Evolutionary conservation across 2,797 vertebrate species (phyloP).

Genomic region (Onychomys torridus): DNA sequence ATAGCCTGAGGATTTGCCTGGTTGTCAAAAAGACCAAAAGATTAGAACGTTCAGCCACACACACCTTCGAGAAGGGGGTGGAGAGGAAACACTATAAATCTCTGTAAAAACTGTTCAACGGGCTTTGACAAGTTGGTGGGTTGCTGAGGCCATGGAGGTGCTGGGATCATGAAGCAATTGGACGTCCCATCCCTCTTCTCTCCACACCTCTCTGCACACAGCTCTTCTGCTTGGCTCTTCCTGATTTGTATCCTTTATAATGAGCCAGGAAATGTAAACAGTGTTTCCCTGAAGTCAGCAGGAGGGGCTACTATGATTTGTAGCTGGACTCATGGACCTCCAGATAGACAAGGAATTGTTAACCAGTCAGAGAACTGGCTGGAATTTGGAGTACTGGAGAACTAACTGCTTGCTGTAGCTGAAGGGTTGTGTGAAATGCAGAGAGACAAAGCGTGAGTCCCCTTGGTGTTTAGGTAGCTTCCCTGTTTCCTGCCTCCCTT

Average conservation of each 20-base stretch:
- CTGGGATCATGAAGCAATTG: not conserved
- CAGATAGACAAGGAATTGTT: not conserved
- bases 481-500: not conserved
- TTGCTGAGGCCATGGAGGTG: not conserved
- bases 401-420: not conserved
- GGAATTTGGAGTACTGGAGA: not conserved
- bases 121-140: not conserved
- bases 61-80: not conserved
- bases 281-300: not conserved
- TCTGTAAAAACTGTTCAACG: not conserved
- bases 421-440: not conserved
- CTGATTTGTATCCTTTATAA: not conserved
- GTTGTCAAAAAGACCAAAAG: not conserved
- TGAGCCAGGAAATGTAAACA: not conserved
- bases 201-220: not conserved
- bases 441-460: not conserved
- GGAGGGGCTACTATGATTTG: not conserved
- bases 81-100: not conserved
- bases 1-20: not conserved
- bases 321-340: not conserved
- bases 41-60: not conserved
- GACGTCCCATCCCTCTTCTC: not conserved
- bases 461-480: not conserved
- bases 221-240: not conserved
- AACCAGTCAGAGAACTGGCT: not conserved